These are phyloP conservation scores for Oxycera nigricornis DNA, from an alignment of 2,888 invertebrate species.

Conservation along the genomic window DNA sequence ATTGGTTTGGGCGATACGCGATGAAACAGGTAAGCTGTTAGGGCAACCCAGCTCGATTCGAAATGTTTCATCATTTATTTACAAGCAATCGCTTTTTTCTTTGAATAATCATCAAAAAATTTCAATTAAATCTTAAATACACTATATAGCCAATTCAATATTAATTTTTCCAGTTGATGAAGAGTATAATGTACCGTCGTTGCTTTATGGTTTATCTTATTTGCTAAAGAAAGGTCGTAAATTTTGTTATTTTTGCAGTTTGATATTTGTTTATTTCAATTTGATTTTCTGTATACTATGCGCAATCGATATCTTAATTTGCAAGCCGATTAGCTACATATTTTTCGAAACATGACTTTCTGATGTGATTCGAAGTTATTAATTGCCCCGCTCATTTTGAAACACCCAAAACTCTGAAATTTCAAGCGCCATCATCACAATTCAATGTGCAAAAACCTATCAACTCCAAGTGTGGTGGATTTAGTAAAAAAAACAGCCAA, in stretches of 20 bases:
- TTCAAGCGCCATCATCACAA: too few species aligned
- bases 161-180: constrained; percentile 70
- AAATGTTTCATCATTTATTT: constrained; percentile 7
- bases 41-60: too few species aligned
- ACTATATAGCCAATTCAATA: constrained; percentile 46
- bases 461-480: too few species aligned
- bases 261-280: neutral
- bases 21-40: constrained; percentile 93
- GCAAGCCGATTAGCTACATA: too few species aligned
- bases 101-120: neutral
- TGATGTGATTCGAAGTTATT: too few species aligned
- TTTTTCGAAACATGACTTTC: too few species aligned
- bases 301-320: too few species aligned
- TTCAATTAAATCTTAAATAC: constrained; percentile 4
- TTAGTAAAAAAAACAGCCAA: too few species aligned
- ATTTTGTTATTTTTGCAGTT: constrained; percentile 29
- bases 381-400: too few species aligned
- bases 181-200: constrained; percentile 75
- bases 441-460: too few species aligned
- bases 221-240: constrained; percentile 61
- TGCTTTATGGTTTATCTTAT: constrained; percentile 76
- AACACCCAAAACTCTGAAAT: too few species aligned
- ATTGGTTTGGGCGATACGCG: constrained; percentile 96
- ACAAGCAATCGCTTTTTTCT: neutral
- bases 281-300: neutral